Evolutionary conservation across 2,113 vertebrate genomes (phyloP), one percentile per base, ranked within the genome.

Genomic region (Tyto alba): DNA sequence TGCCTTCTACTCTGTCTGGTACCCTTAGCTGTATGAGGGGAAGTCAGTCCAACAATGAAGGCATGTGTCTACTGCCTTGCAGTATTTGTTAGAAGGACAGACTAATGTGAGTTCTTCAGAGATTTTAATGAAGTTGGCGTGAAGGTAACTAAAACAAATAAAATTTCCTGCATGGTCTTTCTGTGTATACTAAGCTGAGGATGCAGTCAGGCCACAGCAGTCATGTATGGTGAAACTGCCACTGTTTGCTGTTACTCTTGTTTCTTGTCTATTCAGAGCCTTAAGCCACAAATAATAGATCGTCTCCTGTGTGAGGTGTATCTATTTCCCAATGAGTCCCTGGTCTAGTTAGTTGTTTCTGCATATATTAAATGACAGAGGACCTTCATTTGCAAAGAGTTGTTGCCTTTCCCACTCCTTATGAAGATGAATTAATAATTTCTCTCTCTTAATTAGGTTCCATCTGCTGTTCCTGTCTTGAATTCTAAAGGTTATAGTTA

Each of bases 401-500:
- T 75, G 85, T 95, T 89, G 95, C 85, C 76, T 98, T 97, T 96
- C 85, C 69, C 56, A 90, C 88, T 96, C 89, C 72, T 93, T 97
- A 96, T 86, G 93, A 96, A 97, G 96, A 97, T 93, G 97, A 97
- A 97, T 98, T 98, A 97, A 97, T 98, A 96, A 85, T 98, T 98
- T 97, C 98, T 97, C 94, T 89, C 87, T 97, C 96, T 97, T 98
- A 98, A 98, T 98, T 98, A 97, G 95, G 84, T 97, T 98, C 93
- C 96, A 97, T 98, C 96, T 98, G 92, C 89, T 97, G 79, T 95
- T 98, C 66, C 80, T 96, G 91, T 96, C 95, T 97, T 96, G 87
- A 94, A 96, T 95, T 98, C 85, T 97, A 98, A 98, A 98, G 97
- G 98, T 98, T 98, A 97, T 92, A 95, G 89, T 97, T 98, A 97